Evolutionary conservation across 2,888 invertebrate genomes (phyloP), one percentile per base, ranked within the genome.

Genomic region (Drosophila stalkeri): DNA sequence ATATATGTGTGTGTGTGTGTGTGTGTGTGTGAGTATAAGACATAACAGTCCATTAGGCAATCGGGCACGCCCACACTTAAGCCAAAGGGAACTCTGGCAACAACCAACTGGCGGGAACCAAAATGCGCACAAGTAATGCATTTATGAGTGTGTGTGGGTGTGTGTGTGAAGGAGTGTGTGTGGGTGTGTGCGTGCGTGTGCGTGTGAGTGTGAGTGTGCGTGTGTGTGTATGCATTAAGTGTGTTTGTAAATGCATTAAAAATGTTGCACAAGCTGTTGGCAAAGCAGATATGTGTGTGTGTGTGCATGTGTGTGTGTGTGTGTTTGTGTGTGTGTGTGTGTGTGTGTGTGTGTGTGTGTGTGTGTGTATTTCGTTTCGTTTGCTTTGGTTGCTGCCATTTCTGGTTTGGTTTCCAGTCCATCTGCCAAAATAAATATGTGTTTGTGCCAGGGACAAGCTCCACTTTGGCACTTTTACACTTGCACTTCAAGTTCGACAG

Each of bases 361-460:
- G 16, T 33, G 56, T 16, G 33, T 31, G 12, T 66, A 12, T 16
- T 51, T 12, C 49, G 33, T 56, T 68, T 44, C 60, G 60, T 56
- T 59, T 47, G 61, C 61, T 44, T 43, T 49, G 60, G 60, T 35
- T 61, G 60, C 65, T 76, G 61, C 64, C 80, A 77, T 72, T 77
- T 72, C 72, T 67, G 77, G 64, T 72, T 64, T 52, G 60, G 64
- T 87, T 87, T 87, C 90, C 90, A 86, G 89, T 87, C 87, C 89
- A 90, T 87, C 86, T 90, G 87, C 87, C 86, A 87, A 87, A 87
- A 87, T 90, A 87, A 90, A 87, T 87, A 87, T 87, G 90, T 74
- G 90, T 74, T 81, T 86, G 80, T 72, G 73, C 69, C 80, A 72
- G 74, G 55, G 31, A 62, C 64, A 75, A 77, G 59, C 65, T 77